Base-by-base conservation (phyloP, 1,140 invertebrate species). In the Euglossa dilemma region DNA sequence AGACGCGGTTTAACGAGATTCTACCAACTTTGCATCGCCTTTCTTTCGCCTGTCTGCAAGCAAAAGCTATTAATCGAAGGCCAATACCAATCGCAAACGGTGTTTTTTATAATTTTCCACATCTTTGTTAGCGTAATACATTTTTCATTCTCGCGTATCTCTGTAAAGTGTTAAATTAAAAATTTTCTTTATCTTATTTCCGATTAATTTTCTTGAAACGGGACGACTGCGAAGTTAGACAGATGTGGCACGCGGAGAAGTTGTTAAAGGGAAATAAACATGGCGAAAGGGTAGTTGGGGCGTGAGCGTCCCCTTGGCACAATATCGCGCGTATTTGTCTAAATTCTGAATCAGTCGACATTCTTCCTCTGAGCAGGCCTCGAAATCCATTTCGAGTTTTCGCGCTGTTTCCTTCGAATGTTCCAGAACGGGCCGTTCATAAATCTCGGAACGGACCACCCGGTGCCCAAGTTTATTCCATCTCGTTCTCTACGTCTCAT, bases 391-490 rank as follows among this genome's bases (percentile, higher is more conserved):
- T 81, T 36, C 69, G 56, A 77, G 73, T 88, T 85, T 86, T 84
- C 87, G 85, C 81, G n/a, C 85, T 77, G 78, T 89, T 89, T 89
- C 87, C 84, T 81, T 85, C 85, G 87, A 88, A 89, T 83, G 87
- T 86, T 80, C 74, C 87, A 86, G 87, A 89, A 89, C 87, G 84
- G 77, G 79, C 57, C 80, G 70, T 70, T 70, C 80, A 90, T 90
- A 90, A 90, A 90, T 90, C 89, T 89, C 83, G 20, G 66, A 61
- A 78, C 75, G 89, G 89, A 90, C 90, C 90, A 90, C 90, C 90
- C 89, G 85, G 81, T 71, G 63, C 78, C 47, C 71, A 25, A 76
- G 87, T 63, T 83, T 77, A 80, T 67, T 63, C 81, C 80, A 57
- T 89, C 87, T 82, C 89, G 80, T 89, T 87, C 84, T 88, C 75